Base-by-base conservation (phyloP, 2,113 vertebrate genomes). In the Chionodraco myersi region DNA sequence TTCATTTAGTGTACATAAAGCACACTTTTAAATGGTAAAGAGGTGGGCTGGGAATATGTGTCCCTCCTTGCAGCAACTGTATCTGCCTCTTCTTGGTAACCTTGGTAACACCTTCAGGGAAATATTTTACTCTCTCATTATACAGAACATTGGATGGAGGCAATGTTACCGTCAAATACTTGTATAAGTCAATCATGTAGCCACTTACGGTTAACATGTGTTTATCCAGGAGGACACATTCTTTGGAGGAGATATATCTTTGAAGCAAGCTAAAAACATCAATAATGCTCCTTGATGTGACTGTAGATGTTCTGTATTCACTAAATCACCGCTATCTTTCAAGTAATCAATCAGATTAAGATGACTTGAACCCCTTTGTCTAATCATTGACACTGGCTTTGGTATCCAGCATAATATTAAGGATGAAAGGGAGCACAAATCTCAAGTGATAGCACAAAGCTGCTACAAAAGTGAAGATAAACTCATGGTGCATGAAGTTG, bases 261-360 rank as follows among this genome's bases (percentile, higher is more conserved):
- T 82, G 75, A 78, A 82, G 51, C 7, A 41, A 75, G 54, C 62
- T 13, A 60, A 30, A 45, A 80, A 80, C 58, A 78, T 51, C 23
- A 83, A 72, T 6, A 11, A n/a, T 51, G 16, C 11, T 16, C n/a
- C 58, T 63, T 68, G 49, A 41, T 34, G 23, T 26, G 12, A 34
- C 34, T 12, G 47, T n/a, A 57, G 18, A 23, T 36, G 16, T 11
- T 58, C 41, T 10, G 4, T 62, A 57, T 62, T 71, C 58, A 76
- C 63, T 76, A 81, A 84, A 65, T 77, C 54, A 56, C 52, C 0
- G 56, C 34, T 45, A 66, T 53, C 59, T 86, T 82, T 86, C 72
- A 74, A 79, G 72, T 78, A 49, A 56, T 79, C 76, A 70, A 59
- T 79, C 74, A 67, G 51, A 75, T 70, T 79, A 72, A 65, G 64